phyloP scores from a whole-genome alignment of 2,888 invertebrate species.

The Strigamia transsilvanica region DNA sequence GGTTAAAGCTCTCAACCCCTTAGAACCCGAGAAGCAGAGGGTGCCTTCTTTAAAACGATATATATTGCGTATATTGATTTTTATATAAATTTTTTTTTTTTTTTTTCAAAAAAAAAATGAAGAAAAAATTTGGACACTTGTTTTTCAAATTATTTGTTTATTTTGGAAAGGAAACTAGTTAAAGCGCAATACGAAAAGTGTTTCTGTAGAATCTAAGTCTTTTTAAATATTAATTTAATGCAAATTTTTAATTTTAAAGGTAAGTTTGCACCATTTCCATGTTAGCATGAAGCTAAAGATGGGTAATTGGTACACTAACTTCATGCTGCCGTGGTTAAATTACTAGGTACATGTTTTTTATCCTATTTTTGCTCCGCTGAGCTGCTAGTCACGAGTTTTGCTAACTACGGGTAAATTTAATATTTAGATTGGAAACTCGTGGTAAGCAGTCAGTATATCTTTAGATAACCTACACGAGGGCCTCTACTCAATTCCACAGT shows the following conservation, averaged over 20 bases:
- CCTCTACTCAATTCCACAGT: constrained; percentile 26
- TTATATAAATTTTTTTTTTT: background rate
- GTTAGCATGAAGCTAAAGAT: constrained; percentile 15
- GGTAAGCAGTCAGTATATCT: constrained; percentile 10
- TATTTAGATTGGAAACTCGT: background rate
- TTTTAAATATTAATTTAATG: background rate
- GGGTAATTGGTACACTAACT: background rate
- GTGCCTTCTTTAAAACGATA: constrained; percentile 51
- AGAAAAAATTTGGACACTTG: background rate
- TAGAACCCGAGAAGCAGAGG: constrained; percentile 53
- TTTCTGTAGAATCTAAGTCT: background rate
- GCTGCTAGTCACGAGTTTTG: constrained; percentile 32
- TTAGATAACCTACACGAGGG: constrained; percentile 23
- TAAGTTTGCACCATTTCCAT: constrained; percentile 24
- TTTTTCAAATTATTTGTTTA: background rate
- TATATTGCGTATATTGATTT: constrained; percentile 13
- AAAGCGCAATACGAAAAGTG: background rate
- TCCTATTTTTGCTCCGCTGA: background rate
- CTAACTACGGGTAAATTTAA: background rate
- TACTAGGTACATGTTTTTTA: constrained; percentile 9
- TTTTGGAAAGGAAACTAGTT: constrained; percentile 17
- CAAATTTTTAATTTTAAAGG: background rate
- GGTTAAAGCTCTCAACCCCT: constrained; percentile 53
- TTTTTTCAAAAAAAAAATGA: background rate
- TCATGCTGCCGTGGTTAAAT: background rate